These are phyloP conservation scores for Serilophus lunatus DNA, from an alignment of 2,113 vertebrate species.

Conservation along the genomic window DNA sequence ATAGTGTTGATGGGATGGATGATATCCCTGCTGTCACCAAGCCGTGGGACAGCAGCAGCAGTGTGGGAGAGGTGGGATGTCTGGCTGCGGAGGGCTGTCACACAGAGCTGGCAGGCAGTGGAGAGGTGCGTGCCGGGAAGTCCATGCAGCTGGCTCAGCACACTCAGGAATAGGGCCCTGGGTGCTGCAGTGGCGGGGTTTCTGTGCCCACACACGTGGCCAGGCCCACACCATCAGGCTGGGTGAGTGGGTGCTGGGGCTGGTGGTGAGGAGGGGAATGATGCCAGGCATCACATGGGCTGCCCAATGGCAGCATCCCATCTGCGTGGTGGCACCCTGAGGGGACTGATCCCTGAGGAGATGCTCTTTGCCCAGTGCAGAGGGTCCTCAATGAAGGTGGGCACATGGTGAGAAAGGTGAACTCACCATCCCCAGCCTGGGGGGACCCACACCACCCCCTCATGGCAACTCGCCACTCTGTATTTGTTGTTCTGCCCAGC, in stretches of 20 bases:
- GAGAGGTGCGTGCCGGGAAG: not conserved
- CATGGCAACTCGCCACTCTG: not conserved
- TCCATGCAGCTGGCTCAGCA: not conserved
- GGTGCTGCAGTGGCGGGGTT: not conserved
- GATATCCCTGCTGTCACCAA: rapidly evolving
- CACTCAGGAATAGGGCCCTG: not conserved
- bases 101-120: not conserved
- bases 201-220: not conserved
- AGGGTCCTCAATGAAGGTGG: not conserved
- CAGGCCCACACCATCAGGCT: not conserved
- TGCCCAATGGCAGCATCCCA: not conserved
- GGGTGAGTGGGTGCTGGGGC: rapidly evolving
- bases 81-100: not conserved
- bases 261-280: not conserved
- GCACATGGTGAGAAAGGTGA: not conserved
- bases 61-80: not conserved
- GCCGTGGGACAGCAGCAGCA: not conserved
- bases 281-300: not conserved
- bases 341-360: not conserved
- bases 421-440: not conserved
- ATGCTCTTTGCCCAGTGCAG: not conserved
- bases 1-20: not conserved
- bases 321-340: rapidly evolving
- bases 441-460: not conserved
- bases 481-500: slow-evolving; percentile 55